Percentiles rank a stretch among this genome's conserved stretches.
These are phyloP conservation scores for Clarias batrachus DNA, from an alignment of 2,113 vertebrate genomes.

Conservation along the genomic window DNA sequence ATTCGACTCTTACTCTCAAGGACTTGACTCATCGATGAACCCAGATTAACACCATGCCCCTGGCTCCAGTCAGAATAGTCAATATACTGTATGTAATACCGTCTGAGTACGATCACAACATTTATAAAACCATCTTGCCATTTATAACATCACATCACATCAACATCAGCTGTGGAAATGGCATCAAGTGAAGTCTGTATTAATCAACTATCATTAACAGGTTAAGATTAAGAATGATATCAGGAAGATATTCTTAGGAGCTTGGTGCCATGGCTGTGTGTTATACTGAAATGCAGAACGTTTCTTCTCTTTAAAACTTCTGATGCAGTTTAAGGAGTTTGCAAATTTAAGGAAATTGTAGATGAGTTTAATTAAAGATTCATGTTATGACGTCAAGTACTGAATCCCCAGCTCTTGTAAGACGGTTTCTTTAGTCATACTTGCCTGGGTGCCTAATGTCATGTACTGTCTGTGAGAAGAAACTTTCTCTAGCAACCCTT, in stretches of 20 bases:
- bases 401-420: neutral
- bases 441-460: neutral
- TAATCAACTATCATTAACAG: neutral
- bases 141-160: neutral
- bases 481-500: neutral
- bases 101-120: neutral
- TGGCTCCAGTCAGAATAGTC: slow-evolving; percentile 7
- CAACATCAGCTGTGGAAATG: no score
- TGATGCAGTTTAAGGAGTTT: neutral
- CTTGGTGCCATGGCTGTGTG: neutral
- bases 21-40: neutral
- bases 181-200: neutral
- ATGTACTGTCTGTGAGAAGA: neutral
- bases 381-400: neutral
- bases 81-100: neutral
- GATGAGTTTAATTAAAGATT: neutral
- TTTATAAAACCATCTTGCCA: neutral
- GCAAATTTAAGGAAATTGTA: neutral
- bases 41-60: neutral
- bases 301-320: neutral
- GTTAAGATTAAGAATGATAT: neutral
- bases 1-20: neutral
- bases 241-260: neutral
- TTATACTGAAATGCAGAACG: neutral
- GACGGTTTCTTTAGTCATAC: neutral